phyloP scores from a whole-genome alignment of 1,140 invertebrate species.

The Schlechtendalia chinensis region DNA sequence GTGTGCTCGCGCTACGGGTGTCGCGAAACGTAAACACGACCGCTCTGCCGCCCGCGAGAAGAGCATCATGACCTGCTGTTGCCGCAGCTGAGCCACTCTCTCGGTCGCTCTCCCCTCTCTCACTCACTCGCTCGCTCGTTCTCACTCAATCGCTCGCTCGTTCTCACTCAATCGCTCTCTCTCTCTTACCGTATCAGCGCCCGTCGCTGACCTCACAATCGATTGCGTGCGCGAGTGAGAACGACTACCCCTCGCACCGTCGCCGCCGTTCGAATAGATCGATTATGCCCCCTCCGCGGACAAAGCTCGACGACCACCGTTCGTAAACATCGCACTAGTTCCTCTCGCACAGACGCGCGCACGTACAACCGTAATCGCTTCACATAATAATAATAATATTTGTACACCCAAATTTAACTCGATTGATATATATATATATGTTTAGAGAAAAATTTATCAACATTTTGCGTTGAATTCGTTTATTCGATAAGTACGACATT shows the following conservation, averaged over 20 bases:
- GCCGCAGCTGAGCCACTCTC: slow-evolving; percentile 9
- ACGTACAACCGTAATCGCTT: background rate
- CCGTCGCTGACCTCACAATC: background rate
- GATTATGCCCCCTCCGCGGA: background rate
- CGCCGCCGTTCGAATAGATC: background rate
- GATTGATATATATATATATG: too few relatives aligned
- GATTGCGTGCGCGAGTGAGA: slow-evolving; percentile 6
- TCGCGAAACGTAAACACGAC: slow-evolving; percentile 32
- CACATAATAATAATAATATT: background rate
- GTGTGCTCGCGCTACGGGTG: background rate
- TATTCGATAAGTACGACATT: too few relatives aligned
- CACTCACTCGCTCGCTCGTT: too few relatives aligned
- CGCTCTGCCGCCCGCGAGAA: background rate
- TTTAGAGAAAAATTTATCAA: too few relatives aligned
- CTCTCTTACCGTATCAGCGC: background rate
- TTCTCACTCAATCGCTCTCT: too few relatives aligned
- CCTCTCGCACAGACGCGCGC: background rate
- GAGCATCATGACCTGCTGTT: slow-evolving; percentile 34
- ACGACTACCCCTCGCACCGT: background rate
- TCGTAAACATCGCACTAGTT: background rate
- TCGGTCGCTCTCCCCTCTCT: background rate
- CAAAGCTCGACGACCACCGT: too few relatives aligned
- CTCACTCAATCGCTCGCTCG: too few relatives aligned
- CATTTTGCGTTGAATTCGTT: too few relatives aligned
- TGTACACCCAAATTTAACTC: too few relatives aligned